Evolutionary conservation across 2,888 invertebrate genomes (phyloP), one percentile per base, ranked within the genome.

Genomic region (Tetrapedia diversipes): DNA sequence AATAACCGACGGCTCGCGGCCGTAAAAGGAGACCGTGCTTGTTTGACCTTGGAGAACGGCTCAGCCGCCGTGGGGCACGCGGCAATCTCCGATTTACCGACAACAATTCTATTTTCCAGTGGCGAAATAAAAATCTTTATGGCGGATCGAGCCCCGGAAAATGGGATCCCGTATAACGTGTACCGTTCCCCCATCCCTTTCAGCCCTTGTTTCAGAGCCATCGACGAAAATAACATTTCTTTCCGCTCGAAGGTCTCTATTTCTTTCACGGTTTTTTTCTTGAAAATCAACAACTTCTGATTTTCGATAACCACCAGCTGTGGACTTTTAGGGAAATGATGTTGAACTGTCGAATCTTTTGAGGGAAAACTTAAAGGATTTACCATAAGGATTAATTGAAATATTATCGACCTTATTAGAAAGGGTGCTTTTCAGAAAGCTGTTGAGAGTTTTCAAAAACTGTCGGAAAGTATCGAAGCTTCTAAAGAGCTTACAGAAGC

Each of bases 71-170:
- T 37, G 39, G 41, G 54, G 16, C 37, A 27, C n/a, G 54, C 54
- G 37, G 71, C 68, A 77, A 74, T 80, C 72, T 82, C 74, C 83
- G 73, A 79, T 79, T 82, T 77, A 74, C 73, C 73, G 75, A 43
- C 80, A 69, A 83, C 84, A 69, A 85, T 84, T 82, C 85, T 67
- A 84, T 85, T 84, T 79, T 77, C 85, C 63, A 64, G 67, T 66
- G 57, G 34, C 68, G 51, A 63, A 66, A 82, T 84, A 75, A 85
- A 72, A 80, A 80, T 80, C 72, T 82, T 65, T 77, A 82, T 59
- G 60, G 67, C 69, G 74, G 63, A 77, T 74, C 71, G 76, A 84
- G 45, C 68, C 57, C 24, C 45, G 77, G 76, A 78, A 84, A 84
- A 84, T 82, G 67, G 79, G 71, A 77, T 81, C 74, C 66, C 61